Evolutionary conservation across 2,113 vertebrate genomes (phyloP), one percentile per base, ranked within the genome.

Genomic region (Zosterops japonicus): DNA sequence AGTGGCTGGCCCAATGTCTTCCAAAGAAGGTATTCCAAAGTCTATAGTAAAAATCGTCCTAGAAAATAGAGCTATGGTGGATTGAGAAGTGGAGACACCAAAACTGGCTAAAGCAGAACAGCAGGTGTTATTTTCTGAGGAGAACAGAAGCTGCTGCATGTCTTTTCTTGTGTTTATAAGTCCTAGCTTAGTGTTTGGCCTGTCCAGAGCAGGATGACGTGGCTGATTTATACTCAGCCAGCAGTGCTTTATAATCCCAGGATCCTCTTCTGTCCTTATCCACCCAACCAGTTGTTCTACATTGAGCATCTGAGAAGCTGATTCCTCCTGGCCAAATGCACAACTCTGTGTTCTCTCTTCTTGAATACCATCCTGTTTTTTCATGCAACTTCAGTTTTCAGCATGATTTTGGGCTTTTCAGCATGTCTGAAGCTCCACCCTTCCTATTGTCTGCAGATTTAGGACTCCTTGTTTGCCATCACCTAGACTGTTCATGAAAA

Each of bases 371-470:
- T 76, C 55, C 64, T 67, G 0, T 82, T 78, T 52, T 79, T 52
- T 24, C 5, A 46, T 35, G 29, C 21, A 78, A 15, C 72, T 68
- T 77, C 25, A 59, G 59, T 86, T 88, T 88, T 86, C 35, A 50
- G 55, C 29, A 90, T 90, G 5, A 25, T 67, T 93, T 78, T 59
- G n/a, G 60, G 13, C 27, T 74, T 76, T 91, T 80, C 3, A 16
- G 47, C 63, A 63, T 2, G 2, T 44, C 82, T 83, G 61, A 90
- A 85, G 20, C 61, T 80, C 92, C 89, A 93, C 86, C 56, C 80
- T 86, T 94, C 29, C 72, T 83, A 86, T 89, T 95, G 86, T 89
- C 64, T 89, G 47, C 52, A 78, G 41, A 83, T 81, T 90, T 86
- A 86, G 39, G 60, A 59, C 33, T 70, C 90, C 83, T 82, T 90